Base-by-base conservation (phyloP, 1,140 invertebrate genomes). In the Andrena cerasifolii region DNA sequence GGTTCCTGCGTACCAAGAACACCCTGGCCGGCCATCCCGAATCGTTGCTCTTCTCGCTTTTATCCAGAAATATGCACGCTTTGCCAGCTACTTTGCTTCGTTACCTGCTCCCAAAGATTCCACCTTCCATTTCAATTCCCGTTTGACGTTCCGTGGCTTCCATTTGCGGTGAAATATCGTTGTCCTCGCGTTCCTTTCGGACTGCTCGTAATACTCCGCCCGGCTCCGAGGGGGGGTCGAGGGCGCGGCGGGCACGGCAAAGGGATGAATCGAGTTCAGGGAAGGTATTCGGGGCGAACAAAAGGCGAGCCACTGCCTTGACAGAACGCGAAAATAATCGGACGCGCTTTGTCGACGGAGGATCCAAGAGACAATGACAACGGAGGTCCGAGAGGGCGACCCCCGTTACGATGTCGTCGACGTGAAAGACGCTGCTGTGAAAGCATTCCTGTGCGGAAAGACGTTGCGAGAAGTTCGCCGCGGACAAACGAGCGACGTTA, bases 401-500 rank as follows among this genome's bases (percentile, higher is more conserved):
- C 24, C 14, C 16, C 14, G 24, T 59, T 54, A 43, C 31, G 63
- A 24, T 33, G 28, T 21, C 54, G 43, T 24, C 33, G 43, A 40
- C 66, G 45, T 61, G 54, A 70, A 71, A 59, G 75, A 71, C 66
- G 56, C 33, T n/a, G 51, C 31, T 40, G 43, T 40, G 56, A 43
- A 70, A 72, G 56, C 33, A 56, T 66, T 66, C 75, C 51, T 24
- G 61, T 49, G 45, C 21, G 47, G 43, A 24, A n/a, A 18, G 58
- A 65, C 66, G 59, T 61, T 47, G 33, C 51, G 21, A 61, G 54
- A 74, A 71, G 36, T 28, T 67, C 47, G 45, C 24, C 47, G 58
- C 45, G 71, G 66, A 80, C 78, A 76, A 82, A 82, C 72, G 78
- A 80, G 80, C 16, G 65, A 80, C 78, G 59, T 80, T 80, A 82